phyloP scores from a whole-genome alignment of 2,888 invertebrate species.

The Rhodophaea formosa region DNA sequence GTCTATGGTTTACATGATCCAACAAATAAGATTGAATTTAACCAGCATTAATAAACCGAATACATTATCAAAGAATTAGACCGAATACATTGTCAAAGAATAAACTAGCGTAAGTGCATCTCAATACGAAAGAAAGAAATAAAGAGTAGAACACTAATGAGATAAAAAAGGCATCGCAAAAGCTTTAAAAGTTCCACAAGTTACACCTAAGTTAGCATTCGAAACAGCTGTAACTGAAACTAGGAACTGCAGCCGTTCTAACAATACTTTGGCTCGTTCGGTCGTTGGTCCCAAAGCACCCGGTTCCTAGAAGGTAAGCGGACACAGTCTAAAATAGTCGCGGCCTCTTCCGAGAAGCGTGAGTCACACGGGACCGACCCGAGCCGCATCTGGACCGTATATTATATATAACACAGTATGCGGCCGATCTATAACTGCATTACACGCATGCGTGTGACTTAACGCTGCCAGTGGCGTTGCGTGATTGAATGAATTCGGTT shows the following conservation, averaged over 20 bases:
- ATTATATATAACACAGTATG: slow-evolving; percentile 31
- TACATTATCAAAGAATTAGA: too few species aligned
- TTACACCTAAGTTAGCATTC: neutral
- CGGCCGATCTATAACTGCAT: slow-evolving; percentile 44
- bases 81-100: too few species aligned
- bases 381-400: slow-evolving; percentile 66
- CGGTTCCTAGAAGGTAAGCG: slow-evolving; percentile 79
- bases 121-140: too few species aligned
- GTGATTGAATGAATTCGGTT: slow-evolving; percentile 3
- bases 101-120: too few species aligned
- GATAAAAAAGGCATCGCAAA: too few species aligned
- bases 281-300: slow-evolving; percentile 75
- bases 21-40: too few species aligned
- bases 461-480: slow-evolving; percentile 12
- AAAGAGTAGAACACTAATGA: too few species aligned
- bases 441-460: slow-evolving; percentile 29
- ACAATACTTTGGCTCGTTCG: slow-evolving; percentile 75
- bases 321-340: slow-evolving; percentile 78
- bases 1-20: too few species aligned
- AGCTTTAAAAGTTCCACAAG: neutral
- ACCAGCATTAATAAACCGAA: too few species aligned
- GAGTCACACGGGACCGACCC: slow-evolving; percentile 72
- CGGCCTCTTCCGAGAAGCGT: slow-evolving; percentile 74
- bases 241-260: slow-evolving; percentile 68
- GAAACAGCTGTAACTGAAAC: slow-evolving; percentile 29